Percentiles rank a stretch among this genome's conserved stretches.
phyloP scores from a whole-genome alignment of 1,140 invertebrate genomes.

The Anoplophora glabripennis region DNA sequence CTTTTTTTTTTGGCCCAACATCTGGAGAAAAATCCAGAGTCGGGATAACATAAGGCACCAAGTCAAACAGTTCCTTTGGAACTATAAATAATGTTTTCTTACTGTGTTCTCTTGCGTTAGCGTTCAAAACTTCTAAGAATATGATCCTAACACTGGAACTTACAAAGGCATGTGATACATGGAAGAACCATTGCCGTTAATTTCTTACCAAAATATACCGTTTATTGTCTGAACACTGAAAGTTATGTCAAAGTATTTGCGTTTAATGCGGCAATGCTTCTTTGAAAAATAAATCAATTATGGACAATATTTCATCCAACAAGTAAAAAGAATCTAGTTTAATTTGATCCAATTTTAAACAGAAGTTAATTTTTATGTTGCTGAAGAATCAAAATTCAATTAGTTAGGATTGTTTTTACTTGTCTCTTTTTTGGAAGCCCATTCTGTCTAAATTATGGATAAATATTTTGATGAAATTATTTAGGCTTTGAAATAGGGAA shows the following conservation, averaged over 20 bases:
- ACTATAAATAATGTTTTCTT: conserved; percentile 24
- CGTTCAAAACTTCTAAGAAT: conserved; percentile 19
- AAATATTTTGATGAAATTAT: no score
- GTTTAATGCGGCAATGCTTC: neutral
- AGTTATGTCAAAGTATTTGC: neutral
- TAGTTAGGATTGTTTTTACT: no score
- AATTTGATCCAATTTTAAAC: no score
- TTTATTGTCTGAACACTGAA: neutral
- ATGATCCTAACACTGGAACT: no score
- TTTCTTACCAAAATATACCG: neutral
- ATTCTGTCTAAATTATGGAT: no score
- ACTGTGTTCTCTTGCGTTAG: conserved; percentile 18
- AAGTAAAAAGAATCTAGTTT: no score
- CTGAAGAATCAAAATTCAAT: no score
- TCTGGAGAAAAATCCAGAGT: conserved; percentile 21
- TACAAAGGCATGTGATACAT: conserved; percentile 8
- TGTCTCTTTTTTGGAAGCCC: no score
- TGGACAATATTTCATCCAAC: no score
- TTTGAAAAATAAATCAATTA: neutral
- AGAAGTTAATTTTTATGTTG: no score
- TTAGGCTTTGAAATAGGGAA: no score
- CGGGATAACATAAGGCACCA: conserved; percentile 25
- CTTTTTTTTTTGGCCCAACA: conserved; percentile 7
- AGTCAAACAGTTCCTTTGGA: conserved; percentile 27
- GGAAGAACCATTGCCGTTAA: neutral